A percentile compares a stretch with the other conserved stretches of the same genome.
Evolutionary conservation across 2,888 invertebrate species (phyloP).

Genomic region (Anoplius nigerrimus): DNA sequence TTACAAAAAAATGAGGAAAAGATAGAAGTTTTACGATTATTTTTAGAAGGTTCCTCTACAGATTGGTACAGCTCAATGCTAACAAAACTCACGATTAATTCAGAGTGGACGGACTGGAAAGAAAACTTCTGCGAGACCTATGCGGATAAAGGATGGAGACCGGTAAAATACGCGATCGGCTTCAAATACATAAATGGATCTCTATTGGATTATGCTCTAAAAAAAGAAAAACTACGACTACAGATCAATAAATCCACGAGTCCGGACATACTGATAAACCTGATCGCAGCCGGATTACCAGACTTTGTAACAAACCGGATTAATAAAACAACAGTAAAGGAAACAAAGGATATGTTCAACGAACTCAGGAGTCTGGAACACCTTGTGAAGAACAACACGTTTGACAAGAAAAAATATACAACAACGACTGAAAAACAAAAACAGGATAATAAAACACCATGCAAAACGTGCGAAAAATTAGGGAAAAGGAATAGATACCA

Average conservation of each 20-base stretch:
- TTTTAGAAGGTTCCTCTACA: neutral
- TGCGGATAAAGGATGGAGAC: slow-evolving; percentile 41
- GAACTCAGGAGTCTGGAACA: slow-evolving; percentile 58
- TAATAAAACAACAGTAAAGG: neutral
- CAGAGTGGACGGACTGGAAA: slow-evolving; percentile 43
- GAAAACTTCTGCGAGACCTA: slow-evolving; percentile 47
- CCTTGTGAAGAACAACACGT: slow-evolving; percentile 39
- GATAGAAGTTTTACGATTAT: neutral
- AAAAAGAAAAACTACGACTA: slow-evolving; percentile 44
- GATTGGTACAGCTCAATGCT: slow-evolving; percentile 23
- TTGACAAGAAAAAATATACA: slow-evolving; percentile 30
- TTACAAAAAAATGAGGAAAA: slow-evolving; percentile 43
- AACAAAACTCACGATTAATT: slow-evolving; percentile 37
- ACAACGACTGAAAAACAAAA: slow-evolving; percentile 13
- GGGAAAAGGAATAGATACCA: slow-evolving; percentile 39
- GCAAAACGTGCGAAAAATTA: slow-evolving; percentile 33
- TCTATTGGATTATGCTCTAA: slow-evolving; percentile 48
- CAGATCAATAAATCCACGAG: slow-evolving; percentile 41
- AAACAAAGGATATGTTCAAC: slow-evolving; percentile 1
- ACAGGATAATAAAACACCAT: slow-evolving; percentile 23
- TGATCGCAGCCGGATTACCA: slow-evolving; percentile 43
- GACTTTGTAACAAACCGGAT: slow-evolving; percentile 32
- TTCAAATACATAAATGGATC: slow-evolving; percentile 47
- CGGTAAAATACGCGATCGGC: slow-evolving; percentile 44
- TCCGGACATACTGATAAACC: slow-evolving; percentile 44